phyloP scores from a whole-genome alignment of 2,888 invertebrate genomes.

The Clistopyga incitator region DNA sequence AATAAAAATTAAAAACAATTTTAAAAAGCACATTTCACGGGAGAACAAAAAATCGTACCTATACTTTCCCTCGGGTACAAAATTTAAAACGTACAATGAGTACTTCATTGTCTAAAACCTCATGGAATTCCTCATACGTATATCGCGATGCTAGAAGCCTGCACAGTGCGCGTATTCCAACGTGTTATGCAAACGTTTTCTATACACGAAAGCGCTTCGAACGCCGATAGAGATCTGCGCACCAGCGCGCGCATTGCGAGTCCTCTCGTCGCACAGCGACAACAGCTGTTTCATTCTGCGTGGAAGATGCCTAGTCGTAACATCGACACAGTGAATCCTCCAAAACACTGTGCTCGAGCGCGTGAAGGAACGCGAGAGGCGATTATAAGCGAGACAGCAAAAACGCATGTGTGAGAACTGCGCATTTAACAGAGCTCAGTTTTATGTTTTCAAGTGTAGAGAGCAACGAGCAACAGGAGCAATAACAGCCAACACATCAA shows the following conservation, averaged over 20 bases:
- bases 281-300: slow-evolving; percentile 51
- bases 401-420: background rate
- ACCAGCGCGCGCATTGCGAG: background rate
- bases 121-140: no score
- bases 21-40: no score
- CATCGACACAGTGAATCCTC: background rate
- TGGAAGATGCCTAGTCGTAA: slow-evolving; percentile 23
- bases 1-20: background rate
- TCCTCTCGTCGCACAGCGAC: background rate
- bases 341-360: background rate
- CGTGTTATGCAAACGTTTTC: background rate
- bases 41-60: no score
- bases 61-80: no score
- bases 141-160: no score
- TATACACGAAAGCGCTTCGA: background rate
- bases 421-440: background rate
- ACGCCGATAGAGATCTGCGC: slow-evolving; percentile 6
- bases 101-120: no score
- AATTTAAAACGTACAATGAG: no score
- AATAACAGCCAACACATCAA: slow-evolving; percentile 7
- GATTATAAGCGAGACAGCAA: background rate
- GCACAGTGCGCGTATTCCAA: background rate
- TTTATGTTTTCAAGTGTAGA: background rate
- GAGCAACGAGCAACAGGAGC: background rate
- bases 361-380: background rate